These are phyloP conservation scores for Conomelus anceps DNA, from an alignment of 2,888 invertebrate genomes.

Conservation along the genomic window DNA sequence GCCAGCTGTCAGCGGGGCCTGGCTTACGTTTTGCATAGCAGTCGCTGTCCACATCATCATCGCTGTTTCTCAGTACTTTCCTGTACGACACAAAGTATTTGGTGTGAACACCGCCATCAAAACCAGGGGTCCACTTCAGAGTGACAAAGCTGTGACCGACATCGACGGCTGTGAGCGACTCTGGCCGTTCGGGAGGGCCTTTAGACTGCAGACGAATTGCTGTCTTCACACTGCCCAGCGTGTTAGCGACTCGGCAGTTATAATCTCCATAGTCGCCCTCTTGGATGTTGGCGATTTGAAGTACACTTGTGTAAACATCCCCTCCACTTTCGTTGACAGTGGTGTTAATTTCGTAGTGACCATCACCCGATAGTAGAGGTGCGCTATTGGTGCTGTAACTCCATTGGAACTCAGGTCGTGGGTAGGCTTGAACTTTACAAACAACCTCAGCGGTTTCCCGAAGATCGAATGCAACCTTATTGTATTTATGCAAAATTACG, in stretches of 20 bases:
- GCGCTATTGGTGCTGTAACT: constrained; percentile 69
- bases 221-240: constrained; percentile 55
- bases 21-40: constrained; percentile 45
- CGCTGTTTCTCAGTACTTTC: constrained; percentile 54
- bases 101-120: constrained; percentile 81
- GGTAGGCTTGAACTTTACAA: constrained; percentile 85
- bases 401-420: constrained; percentile 90
- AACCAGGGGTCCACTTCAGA: constrained; percentile 80
- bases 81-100: constrained; percentile 82
- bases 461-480: constrained; percentile 80
- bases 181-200: constrained; percentile 79
- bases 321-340: constrained; percentile 62
- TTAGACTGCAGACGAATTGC: constrained; percentile 74
- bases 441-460: constrained; percentile 78
- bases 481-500: constrained; percentile 75
- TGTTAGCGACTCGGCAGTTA: constrained; percentile 79
- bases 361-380: constrained; percentile 67
- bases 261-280: constrained; percentile 88
- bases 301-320: constrained; percentile 75
- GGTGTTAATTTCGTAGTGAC: constrained; percentile 78
- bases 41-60: constrained; percentile 56
- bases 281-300: constrained; percentile 62
- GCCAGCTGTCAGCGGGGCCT: constrained; percentile 56
- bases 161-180: constrained; percentile 61
- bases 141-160: constrained; percentile 74